Conservation (phyloP, 2,888 invertebrate genomes). For the Phengaris arion region DNA sequence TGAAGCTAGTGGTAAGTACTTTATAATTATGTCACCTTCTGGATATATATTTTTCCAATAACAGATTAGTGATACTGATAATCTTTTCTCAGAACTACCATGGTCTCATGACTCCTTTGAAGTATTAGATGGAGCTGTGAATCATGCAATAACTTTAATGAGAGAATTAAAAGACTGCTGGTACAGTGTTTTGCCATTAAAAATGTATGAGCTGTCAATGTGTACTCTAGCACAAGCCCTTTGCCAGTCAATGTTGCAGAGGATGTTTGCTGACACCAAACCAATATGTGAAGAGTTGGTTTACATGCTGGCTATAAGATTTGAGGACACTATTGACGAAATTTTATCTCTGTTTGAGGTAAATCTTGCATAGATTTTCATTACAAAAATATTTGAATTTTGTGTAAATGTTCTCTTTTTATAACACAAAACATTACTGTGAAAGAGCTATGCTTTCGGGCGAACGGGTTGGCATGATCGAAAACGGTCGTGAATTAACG, state of each 20-base stretch:
- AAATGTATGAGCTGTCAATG: constrained; percentile 64
- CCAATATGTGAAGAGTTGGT: constrained; percentile 62
- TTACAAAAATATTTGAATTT: not conserved
- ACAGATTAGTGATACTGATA: not conserved
- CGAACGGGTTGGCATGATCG: no score
- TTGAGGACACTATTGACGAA: constrained; percentile 53
- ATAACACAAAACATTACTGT: no score
- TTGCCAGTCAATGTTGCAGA: constrained; percentile 57
- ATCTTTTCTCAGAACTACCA: constrained; percentile 46
- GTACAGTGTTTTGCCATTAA: constrained; percentile 55
- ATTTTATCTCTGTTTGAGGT: constrained; percentile 62
- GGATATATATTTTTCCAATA: not conserved
- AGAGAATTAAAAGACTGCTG: constrained; percentile 57
- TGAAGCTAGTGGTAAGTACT: constrained; percentile 55
- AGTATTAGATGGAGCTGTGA: constrained; percentile 60
- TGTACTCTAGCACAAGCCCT: constrained; percentile 57
- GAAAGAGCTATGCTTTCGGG: no score
- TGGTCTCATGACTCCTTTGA: constrained; percentile 62
- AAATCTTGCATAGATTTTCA: constrained; percentile 32
- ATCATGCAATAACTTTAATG: constrained; percentile 55
- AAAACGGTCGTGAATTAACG: no score
- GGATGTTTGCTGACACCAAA: constrained; percentile 54
- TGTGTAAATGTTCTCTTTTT: no score
- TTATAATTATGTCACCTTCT: not conserved
- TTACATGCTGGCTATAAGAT: constrained; percentile 55